Evolutionary conservation across 2,888 invertebrate genomes (phyloP).

Genomic region (Plebejus melissa): DNA sequence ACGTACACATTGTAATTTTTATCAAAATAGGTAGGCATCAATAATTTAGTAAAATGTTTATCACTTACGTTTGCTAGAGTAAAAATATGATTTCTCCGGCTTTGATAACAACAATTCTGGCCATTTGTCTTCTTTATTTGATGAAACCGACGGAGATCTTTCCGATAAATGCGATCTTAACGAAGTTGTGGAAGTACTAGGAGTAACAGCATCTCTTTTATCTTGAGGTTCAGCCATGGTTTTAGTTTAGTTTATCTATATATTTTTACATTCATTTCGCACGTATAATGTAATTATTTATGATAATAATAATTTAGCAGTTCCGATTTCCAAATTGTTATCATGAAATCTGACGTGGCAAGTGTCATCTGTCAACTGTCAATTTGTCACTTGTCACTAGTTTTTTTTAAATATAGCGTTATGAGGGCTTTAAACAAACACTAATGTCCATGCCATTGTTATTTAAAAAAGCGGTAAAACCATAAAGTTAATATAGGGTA

Average conservation of each 20-base stretch:
- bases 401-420: neutral
- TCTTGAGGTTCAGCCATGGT: constrained; percentile 62
- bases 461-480: no score
- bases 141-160: constrained; percentile 63
- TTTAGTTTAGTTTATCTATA: neutral
- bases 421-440: no score
- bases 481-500: no score
- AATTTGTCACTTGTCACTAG: neutral
- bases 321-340: neutral
- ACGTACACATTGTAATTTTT: neutral
- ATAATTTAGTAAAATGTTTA: constrained; percentile 2
- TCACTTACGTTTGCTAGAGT: constrained; percentile 66
- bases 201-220: constrained; percentile 53
- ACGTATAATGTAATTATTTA: neutral
- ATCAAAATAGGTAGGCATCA: neutral
- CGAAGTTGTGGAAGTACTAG: constrained; percentile 60
- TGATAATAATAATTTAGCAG: neutral
- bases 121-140: constrained; percentile 69
- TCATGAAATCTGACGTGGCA: constrained; percentile 29
- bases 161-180: constrained; percentile 56
- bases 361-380: constrained; percentile 25
- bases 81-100: constrained; percentile 67
- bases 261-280: neutral
- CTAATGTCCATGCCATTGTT: no score
- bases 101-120: constrained; percentile 70